Evolutionary conservation across 2,797 vertebrate species (phyloP), one percentile per base, ranked within the genome.

Genomic region (Syndactyla subalaris): DNA sequence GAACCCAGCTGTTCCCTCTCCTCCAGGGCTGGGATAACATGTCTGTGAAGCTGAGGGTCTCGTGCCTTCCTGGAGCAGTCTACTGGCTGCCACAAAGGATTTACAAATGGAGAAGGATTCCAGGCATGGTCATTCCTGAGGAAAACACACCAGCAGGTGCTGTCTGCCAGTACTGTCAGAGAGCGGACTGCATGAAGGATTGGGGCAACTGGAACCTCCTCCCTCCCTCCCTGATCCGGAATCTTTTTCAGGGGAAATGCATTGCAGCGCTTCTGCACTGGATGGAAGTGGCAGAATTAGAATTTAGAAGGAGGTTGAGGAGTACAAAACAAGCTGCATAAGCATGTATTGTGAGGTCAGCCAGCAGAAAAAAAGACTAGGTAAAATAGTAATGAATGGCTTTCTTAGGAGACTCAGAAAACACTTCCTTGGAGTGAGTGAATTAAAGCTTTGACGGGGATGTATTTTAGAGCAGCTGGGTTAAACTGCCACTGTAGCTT

Each of bases 401-500:
- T 84, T 73, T 91, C 46, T 21, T 13, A 62, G 23, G 12, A 70
- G 41, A 41, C 27, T 88, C 27, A 26, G 84, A 67, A 85, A 83
- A 39, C 19, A 23, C 8, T 54, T 70, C 4, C 68, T 85, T 81
- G 19, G 43, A 95, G 59, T 55, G n/a, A 23, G 45, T 74, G 34
- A 87, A 76, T 85, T 84, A 85, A 88, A 92, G 51, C 22, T 73
- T 86, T 26, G 15, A 52, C 8, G 27, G 14, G 17, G 22, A 27
- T 51, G 5, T 54, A 3, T 57, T 9, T 93, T 80, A 52, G 14
- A 79, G 29, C 6, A 2, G 11, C 49, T 67, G 62, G 58, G 24
- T 85, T 92, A 48, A 93, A 30, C 73, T 88, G 55, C 30, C 45
- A 26, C 43, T 88, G 46, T 30, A 88, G 48, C 24, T 94, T 57